Conservation (phyloP, 2,888 invertebrate species). For the Atrina japonica region DNA sequence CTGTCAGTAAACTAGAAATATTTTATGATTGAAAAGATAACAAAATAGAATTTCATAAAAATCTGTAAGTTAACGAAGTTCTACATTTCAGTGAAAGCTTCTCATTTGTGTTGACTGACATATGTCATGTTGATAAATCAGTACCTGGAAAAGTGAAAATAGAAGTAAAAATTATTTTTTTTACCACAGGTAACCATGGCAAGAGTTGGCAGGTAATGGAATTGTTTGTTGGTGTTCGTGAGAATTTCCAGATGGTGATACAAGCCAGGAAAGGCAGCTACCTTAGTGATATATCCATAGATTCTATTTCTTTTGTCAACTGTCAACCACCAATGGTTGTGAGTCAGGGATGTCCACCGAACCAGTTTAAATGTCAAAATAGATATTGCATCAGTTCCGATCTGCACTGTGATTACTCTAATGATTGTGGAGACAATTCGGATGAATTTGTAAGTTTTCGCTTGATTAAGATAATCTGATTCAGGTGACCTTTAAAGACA, state of each 20-base stretch:
- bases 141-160: too few relatives aligned
- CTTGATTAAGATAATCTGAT: too few relatives aligned
- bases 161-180: too few relatives aligned
- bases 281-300: constrained; percentile 68
- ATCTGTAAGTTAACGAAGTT: too few relatives aligned
- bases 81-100: too few relatives aligned
- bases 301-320: constrained; percentile 66
- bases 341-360: constrained; percentile 41
- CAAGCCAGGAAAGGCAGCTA: constrained; percentile 63
- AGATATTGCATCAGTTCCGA: constrained; percentile 63
- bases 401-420: constrained; percentile 69
- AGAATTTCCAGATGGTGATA: constrained; percentile 54
- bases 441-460: constrained; percentile 67
- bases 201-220: constrained; percentile 55
- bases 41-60: too few relatives aligned
- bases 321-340: constrained; percentile 60
- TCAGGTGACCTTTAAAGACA: too few relatives aligned
- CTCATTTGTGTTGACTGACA: too few relatives aligned
- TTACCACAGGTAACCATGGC: constrained; percentile 55
- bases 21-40: too few relatives aligned
- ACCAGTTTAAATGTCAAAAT: constrained; percentile 62
- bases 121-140: too few relatives aligned
- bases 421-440: constrained; percentile 73
- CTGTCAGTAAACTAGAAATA: too few relatives aligned
- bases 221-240: constrained; percentile 64